These are phyloP conservation scores for Thamnaconus septentrionalis DNA, from an alignment of 2,113 vertebrate genomes.

Conservation along the genomic window DNA sequence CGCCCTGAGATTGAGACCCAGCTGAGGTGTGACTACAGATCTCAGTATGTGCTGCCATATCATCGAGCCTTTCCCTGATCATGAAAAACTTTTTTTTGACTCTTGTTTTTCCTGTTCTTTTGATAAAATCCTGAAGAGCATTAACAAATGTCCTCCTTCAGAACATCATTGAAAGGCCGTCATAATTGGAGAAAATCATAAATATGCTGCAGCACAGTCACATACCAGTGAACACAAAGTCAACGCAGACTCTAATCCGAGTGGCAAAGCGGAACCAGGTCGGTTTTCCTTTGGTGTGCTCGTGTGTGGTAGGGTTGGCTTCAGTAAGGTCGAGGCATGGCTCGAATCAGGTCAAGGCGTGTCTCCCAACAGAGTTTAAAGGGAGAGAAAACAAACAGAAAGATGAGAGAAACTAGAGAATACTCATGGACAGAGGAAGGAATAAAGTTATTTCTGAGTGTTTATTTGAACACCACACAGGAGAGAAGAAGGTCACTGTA, in stretches of 20 bases:
- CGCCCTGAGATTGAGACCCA: conserved; percentile 29
- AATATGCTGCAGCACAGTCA: conserved; percentile 62
- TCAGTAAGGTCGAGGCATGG: conserved; percentile 25
- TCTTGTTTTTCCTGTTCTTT: not conserved
- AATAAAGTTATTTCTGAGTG: conserved; percentile 65
- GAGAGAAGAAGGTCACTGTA: conserved; percentile 61
- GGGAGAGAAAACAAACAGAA: conserved; percentile 63
- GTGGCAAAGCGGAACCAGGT: conserved; percentile 12
- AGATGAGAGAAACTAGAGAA: conserved; percentile 52
- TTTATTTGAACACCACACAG: conserved; percentile 71
- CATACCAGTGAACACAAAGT: conserved; percentile 41
- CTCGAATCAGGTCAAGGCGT: conserved; percentile 42
- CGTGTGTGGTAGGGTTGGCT: conserved; percentile 14
- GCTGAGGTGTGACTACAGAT: conserved; percentile 45
- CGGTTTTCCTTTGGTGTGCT: conserved; percentile 1
- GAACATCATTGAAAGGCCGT: conserved; percentile 28
- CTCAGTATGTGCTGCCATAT: conserved; percentile 35
- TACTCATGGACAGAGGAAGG: conserved; percentile 52
- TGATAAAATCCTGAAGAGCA: conserved; percentile 7
- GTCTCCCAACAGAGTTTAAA: conserved; percentile 57
- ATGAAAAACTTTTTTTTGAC: conserved; percentile 31
- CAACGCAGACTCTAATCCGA: conserved; percentile 40
- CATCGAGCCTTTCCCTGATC: conserved; percentile 35
- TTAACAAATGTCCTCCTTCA: conserved; percentile 27
- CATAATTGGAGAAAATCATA: conserved; percentile 39